Evolutionary conservation across 2,888 invertebrate genomes (phyloP), one percentile per base, ranked within the genome.

Genomic region (Syritta pipiens): DNA sequence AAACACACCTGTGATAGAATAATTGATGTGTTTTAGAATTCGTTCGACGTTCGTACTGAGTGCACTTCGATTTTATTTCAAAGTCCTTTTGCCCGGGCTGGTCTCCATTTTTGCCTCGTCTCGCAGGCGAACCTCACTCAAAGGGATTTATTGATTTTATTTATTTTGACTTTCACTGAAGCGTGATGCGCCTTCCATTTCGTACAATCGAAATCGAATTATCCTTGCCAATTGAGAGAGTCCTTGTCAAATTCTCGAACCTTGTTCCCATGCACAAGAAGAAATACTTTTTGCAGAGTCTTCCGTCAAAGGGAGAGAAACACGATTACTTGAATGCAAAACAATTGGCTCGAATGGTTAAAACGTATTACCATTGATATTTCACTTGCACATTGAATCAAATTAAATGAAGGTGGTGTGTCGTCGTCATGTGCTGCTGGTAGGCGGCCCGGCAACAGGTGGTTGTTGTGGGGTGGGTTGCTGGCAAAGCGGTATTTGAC

Each of bases 121-220:
- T 32, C 46, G 35, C 22, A 7, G 17, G 20, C 20, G 14, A 7
- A 24, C 24, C 19, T 12, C 40, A 28, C 37, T 76, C 76, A 77
- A 77, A 77, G 46, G 72, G 72, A 77, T 65, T 65, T 65, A 65
- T 65, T 65, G 72, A 72, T 77, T 71, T 76, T 55, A 42, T 53
- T 59, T 55, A 57, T 71, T 76, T 59, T 35, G 22, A 48, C 30
- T 57, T 57, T 59, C 44, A 55, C 42, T 40, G 44, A 26, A 60
- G 65, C 53, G 51, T 65, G 63, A 60, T 60, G 72, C 51, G 51
- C 71, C 71, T 71, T 22, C 49, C 65, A 77, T 77, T 77, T 72
- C 32, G 53, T 65, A 57, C 59, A 71, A 77, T 77, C 26, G 77
- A 77, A 77, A 71, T 72, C 63, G 72, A 77, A 77, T 77, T 72